A percentile compares a stretch with the other conserved stretches of the same genome.
These are phyloP conservation scores for cat (Felis catus) DNA, from an alignment of 2,113 vertebrate genomes.

Conservation along the genomic window F.catus_Fca126_mat1.0 CM031413.1:79678001-79678500, in stretches of 20 bases:
- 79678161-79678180: neutral
- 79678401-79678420: neutral
- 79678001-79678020: neutral
- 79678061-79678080: accelerated
- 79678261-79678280: neutral
- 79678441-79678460: neutral
- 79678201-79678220: neutral
- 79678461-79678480: neutral
- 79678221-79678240: neutral
- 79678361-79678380: neutral
- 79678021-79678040: neutral
- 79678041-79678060: neutral
- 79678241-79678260: neutral
- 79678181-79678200: neutral
- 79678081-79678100: neutral
- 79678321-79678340: neutral
- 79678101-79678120: neutral
- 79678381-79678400: neutral
- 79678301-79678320: neutral
- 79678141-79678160: neutral
- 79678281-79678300: neutral
- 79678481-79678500: neutral
- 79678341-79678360: neutral
- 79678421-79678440: neutral
- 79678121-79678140: neutral